A percentile compares a stretch with the other conserved stretches of the same genome.
Evolutionary conservation across 2,888 invertebrate species (phyloP).

Genomic region (Cyclophora punctaria): DNA sequence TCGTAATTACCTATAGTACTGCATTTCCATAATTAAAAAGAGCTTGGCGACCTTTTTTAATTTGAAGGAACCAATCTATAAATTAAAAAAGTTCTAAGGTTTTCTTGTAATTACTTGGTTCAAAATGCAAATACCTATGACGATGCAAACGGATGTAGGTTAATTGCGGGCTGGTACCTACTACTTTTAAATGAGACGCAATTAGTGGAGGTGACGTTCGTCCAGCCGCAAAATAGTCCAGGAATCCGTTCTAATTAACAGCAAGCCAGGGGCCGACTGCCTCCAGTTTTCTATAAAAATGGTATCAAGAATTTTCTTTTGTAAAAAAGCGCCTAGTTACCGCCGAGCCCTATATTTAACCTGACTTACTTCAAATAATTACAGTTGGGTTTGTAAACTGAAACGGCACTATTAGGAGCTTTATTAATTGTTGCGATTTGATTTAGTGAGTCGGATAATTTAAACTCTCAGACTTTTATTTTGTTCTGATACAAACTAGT

Average conservation of each 20-base stretch:
- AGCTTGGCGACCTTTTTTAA: conserved; percentile 4
- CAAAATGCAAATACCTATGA: conserved; percentile 3
- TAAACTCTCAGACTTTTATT: too few relatives aligned
- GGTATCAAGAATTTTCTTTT: conserved; percentile 15
- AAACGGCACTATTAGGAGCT: too few relatives aligned
- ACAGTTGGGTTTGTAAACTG: too few relatives aligned
- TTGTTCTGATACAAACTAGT: too few relatives aligned
- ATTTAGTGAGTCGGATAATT: too few relatives aligned
- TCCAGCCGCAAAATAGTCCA: conserved; percentile 34
- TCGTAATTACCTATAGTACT: conserved; percentile 12
- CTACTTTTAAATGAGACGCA: conserved; percentile 53
- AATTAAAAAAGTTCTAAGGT: conserved; percentile 9
- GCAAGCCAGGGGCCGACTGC: conserved; percentile 10
- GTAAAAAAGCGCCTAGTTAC: not conserved
- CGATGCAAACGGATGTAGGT: conserved; percentile 40
- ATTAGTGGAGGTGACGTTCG: conserved; percentile 43
- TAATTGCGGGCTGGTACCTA: conserved; percentile 40
- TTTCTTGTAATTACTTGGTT: conserved; percentile 6
- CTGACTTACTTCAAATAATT: conserved; percentile 1
- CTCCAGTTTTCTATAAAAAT: conserved; percentile 17
- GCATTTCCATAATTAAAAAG: conserved; percentile 20
- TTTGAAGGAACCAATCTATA: not conserved
- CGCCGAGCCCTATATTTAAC: too few relatives aligned
- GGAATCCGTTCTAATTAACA: conserved; percentile 45
- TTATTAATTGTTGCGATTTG: too few relatives aligned